Evolutionary conservation across 2,797 vertebrate genomes (phyloP).

Genomic region (Melanotaenia pygmaea): DNA sequence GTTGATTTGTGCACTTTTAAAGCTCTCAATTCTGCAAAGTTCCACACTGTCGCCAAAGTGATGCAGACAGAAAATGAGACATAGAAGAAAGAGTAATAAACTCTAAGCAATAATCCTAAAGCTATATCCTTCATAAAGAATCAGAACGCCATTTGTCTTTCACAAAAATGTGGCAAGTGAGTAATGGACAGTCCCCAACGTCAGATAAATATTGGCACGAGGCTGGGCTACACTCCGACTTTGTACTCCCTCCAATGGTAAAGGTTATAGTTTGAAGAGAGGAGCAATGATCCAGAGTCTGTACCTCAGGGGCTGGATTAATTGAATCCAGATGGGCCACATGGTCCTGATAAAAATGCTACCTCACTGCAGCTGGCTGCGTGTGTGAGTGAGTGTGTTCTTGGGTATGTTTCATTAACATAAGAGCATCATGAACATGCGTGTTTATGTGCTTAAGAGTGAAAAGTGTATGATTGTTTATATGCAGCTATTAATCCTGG

Average conservation of each 20-base stretch:
- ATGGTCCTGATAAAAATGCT: conserved; percentile 78
- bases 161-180: conserved; percentile 4
- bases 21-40: conserved; percentile 9
- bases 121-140: not conserved
- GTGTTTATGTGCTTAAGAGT: conserved; percentile 43
- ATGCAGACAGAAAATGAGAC: not conserved
- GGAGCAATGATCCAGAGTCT: conserved; percentile 71
- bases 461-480: conserved; percentile 42
- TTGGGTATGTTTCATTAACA: conserved; percentile 27
- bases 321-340: conserved; percentile 81
- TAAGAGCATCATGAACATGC: conserved; percentile 22
- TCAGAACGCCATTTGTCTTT: not conserved
- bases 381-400: conserved; percentile 8
- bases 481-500: conserved; percentile 22
- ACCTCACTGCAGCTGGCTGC: conserved; percentile 69
- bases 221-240: conserved; percentile 60
- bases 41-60: not conserved
- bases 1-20: conserved; percentile 46
- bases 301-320: conserved; percentile 70
- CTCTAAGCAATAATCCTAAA: not conserved
- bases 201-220: conserved; percentile 40
- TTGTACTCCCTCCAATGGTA: conserved; percentile 52
- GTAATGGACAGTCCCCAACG: conserved; percentile 15
- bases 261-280: conserved; percentile 72
- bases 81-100: not conserved